These are phyloP conservation scores for Halcyon badia DNA, from an alignment of 2,797 vertebrate genomes.

Conservation along the genomic window DNA sequence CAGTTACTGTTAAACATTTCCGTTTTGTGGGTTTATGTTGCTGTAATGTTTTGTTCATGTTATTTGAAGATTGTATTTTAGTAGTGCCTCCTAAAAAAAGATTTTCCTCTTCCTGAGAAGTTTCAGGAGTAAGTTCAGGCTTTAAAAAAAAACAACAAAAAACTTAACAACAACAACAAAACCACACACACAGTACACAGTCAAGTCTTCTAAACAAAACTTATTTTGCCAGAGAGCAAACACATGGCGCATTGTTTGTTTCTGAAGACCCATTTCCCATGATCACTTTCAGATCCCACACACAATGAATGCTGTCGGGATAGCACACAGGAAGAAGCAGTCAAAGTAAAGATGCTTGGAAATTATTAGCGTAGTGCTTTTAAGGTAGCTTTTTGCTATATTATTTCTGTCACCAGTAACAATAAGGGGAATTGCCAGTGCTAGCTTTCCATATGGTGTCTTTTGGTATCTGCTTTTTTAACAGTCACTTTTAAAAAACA, in stretches of 20 bases:
- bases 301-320: background rate
- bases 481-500: background rate
- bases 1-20: background rate
- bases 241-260: background rate
- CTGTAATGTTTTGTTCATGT: background rate
- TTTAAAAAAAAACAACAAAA: background rate
- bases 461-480: background rate
- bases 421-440: background rate
- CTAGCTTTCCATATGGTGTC: background rate
- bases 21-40: background rate
- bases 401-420: background rate
- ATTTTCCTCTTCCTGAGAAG: background rate
- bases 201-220: background rate
- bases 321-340: background rate
- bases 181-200: background rate
- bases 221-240: background rate
- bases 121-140: background rate
- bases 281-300: background rate
- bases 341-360: background rate
- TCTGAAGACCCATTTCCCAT: background rate
- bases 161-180: background rate
- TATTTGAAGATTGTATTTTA: background rate
- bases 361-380: fast-evolving
- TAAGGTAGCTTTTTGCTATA: background rate
- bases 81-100: background rate